Conservation (phyloP, 2,797 vertebrate genomes). For the Vireo griseus region DNA sequence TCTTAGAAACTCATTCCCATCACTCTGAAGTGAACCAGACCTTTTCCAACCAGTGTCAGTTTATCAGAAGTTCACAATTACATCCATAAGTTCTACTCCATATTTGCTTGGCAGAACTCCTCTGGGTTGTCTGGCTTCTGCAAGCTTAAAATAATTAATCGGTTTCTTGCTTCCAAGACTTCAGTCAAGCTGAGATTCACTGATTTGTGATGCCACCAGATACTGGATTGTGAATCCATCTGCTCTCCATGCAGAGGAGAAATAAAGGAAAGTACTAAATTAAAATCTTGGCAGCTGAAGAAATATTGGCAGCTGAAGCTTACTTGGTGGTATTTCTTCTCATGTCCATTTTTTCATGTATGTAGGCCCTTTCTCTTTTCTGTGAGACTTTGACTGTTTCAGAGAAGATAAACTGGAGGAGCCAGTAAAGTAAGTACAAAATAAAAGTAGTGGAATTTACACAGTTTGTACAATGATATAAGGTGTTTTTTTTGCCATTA, state of each 20-base stretch:
- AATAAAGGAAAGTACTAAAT: background rate
- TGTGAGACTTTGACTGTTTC: background rate
- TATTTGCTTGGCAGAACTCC: slow-evolving; percentile 18
- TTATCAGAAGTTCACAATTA: background rate
- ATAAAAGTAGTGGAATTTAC: background rate
- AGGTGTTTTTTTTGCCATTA: background rate
- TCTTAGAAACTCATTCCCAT: background rate
- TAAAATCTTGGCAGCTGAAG: slow-evolving; percentile 15
- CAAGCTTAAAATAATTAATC: slow-evolving; percentile 48
- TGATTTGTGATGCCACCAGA: slow-evolving; percentile 15
- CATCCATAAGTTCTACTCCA: background rate
- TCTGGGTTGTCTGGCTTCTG: slow-evolving; percentile 24
- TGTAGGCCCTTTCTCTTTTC: background rate
- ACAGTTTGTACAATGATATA: background rate
- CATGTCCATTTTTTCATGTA: background rate
- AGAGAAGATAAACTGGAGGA: background rate
- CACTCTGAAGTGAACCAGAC: background rate
- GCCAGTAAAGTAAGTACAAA: background rate
- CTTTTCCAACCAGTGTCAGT: background rate
- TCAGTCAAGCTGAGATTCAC: slow-evolving; percentile 23
- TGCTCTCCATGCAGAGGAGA: slow-evolving; percentile 2
- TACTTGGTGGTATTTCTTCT: background rate
- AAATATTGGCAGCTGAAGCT: background rate
- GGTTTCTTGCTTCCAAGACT: slow-evolving; percentile 27
- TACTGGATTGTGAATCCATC: slow-evolving; percentile 28